Conservation (phyloP, 2,797 vertebrate genomes). For the Megaceryle alcyon region DNA sequence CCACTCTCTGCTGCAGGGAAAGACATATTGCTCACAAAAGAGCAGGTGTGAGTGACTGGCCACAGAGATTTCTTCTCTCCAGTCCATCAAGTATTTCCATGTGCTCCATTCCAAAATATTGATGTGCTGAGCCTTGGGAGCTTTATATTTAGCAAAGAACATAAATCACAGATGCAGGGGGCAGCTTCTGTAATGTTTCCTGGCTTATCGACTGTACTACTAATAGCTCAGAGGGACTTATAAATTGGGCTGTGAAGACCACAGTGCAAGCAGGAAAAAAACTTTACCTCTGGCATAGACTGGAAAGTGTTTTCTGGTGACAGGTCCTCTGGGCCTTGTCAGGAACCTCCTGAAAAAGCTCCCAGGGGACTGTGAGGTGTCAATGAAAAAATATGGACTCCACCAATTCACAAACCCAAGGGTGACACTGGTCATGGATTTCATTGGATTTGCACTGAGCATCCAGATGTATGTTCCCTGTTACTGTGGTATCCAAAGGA, state of each 20-base stretch:
- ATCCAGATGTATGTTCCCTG: background rate
- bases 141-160: conserved; percentile 62
- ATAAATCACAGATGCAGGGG: conserved; percentile 43
- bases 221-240: conserved; percentile 28
- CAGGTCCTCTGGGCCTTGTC: background rate
- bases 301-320: background rate
- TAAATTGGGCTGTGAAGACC: background rate
- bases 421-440: background rate
- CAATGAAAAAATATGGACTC: background rate
- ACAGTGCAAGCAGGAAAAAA: background rate
- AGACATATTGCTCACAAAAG: conserved; percentile 61
- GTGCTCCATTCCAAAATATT: conserved; percentile 47
- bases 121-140: background rate
- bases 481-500: background rate
- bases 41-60: conserved; percentile 45
- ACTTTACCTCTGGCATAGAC: background rate
- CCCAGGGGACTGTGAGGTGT: background rate
- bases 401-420: accelerated
- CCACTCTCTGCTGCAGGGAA: conserved; percentile 23
- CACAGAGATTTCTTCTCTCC: conserved; percentile 2
- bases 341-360: background rate
- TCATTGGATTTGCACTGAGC: background rate
- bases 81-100: conserved; percentile 52
- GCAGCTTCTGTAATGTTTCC: conserved; percentile 17
- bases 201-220: background rate